Percentiles rank a stretch among this genome's conserved stretches.
These are phyloP conservation scores for Poliocrania exsul DNA, from an alignment of 2,797 vertebrate genomes.

Conservation along the genomic window DNA sequence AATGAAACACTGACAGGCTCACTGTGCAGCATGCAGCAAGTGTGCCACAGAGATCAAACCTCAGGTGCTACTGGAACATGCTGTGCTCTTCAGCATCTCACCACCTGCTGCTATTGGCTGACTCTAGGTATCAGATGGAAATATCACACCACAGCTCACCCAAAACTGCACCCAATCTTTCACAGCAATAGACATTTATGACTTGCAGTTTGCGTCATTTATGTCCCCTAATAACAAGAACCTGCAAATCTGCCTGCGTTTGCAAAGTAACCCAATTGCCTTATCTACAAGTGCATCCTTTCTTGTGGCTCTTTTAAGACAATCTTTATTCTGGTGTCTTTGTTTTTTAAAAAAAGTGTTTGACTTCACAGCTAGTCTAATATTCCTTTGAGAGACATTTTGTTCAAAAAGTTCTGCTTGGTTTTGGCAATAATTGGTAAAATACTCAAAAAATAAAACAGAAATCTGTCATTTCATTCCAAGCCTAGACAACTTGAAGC, in stretches of 20 bases:
- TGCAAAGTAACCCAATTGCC: conserved; percentile 5
- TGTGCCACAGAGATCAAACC: conserved; percentile 41
- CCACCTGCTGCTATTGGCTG: conserved; percentile 59
- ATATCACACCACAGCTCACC: conserved; percentile 67
- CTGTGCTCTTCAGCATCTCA: conserved; percentile 37
- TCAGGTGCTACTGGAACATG: conserved; percentile 62
- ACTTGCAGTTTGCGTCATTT: conserved; percentile 46
- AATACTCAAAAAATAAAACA: not conserved
- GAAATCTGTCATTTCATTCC: not conserved
- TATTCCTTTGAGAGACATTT: not conserved
- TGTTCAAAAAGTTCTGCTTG: not conserved
- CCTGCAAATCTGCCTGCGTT: conserved; percentile 37
- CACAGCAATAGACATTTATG: conserved; percentile 26
- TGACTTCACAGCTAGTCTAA: not conserved
- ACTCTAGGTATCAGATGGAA: conserved; percentile 62
- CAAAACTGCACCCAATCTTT: conserved; percentile 47
- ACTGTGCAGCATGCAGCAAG: not conserved
- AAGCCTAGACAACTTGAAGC: not conserved
- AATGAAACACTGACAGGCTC: not conserved
- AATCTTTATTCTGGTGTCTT: not conserved
- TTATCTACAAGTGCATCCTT: conserved; percentile 11
- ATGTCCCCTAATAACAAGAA: not conserved
- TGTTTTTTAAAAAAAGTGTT: not conserved
- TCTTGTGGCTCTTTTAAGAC: not conserved
- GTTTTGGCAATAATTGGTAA: not conserved